Base-by-base conservation (phyloP, 2,888 invertebrate species). In the Archips xylosteana region DNA sequence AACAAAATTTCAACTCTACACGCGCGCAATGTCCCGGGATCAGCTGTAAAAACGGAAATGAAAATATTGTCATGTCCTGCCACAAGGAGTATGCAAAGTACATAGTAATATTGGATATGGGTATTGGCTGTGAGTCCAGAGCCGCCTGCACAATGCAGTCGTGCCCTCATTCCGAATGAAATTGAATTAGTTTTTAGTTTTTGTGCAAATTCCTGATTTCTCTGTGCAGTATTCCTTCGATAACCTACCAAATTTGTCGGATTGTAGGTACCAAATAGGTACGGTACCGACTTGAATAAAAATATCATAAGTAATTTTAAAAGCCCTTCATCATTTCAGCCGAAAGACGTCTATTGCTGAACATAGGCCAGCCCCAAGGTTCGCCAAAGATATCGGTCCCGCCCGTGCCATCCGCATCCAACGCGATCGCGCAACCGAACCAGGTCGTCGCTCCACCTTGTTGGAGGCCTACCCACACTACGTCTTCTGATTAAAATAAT, bases 131-230 rank as follows among this genome's bases (percentile, higher is more conserved):
- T 60, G 60, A 59, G 62, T 63, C 45, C 71, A 71, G 45, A 47
- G 57, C 32, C 39, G 69, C 60, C 23, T 61, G 69, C 65, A 60
- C 51, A 54, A 61, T 36, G 74, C 60, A 70, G 65, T 70, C 69
- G 74, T 61, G 69, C 65, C 69, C 45, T 64, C 74, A 70, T 74
- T 74, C 74, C 65, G 65, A 74, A 70, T 63, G 69, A 61, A 74
- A 74, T 74, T 74, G 65, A 74, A 74, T 74, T 74, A 74, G 74
- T 74, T 74, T 74, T 70, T 65, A 70, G 69, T 59, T 70, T 74
- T 70, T 61, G 64, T 36, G 45, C 70, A 70, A 51, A 74, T 74
- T 70, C 70, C 74, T 65, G 59, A 51, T 47, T 63, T 59, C 49
- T 63, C 62, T 60, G 68, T 51, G 13, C 49, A 62, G 32, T 34